Base-by-base conservation (phyloP, 1,140 invertebrate genomes). In the Trichonephila clavata region DNA sequence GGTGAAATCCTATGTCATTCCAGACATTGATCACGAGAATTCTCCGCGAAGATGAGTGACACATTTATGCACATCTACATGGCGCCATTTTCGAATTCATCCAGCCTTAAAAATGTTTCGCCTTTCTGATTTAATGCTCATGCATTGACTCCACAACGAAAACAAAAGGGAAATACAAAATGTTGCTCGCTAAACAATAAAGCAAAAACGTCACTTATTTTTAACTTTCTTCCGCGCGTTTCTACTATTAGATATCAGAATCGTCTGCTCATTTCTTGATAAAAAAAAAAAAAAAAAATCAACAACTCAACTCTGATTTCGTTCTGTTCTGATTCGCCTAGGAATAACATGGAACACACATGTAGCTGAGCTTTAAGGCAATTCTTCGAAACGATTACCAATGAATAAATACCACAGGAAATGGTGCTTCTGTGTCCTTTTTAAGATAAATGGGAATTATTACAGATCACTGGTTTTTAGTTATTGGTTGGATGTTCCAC, bases 391-490 rank as follows among this genome's bases (percentile, higher is more conserved):
- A 77, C 27, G 71, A 77, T 77, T 32, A 77, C 32, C 71, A 84
- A 24, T 27, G 43, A 60, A 59, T 60, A 84, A 59, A 57, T 32
- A 16, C 50, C 21, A 60, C 83, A 84, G 83, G 83, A 84, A 84
- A 84, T 84, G 20, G 83, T 59, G n/a, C 83, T 84, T 60, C 43
- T 59, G 57, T 32, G 83, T 60, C 43, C n/a, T 21, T 60, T 84
- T 60, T 16, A 84, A 84, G 83, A 84, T 84, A 59, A 84, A 84
- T 84, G 83, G 83, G 27, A 84, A 57, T 84, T 50, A 84, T 59
- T 20, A 84, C 39, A 84, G 43, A 84, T 84, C 83, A 84, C 57
- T 84, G 83, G 57, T 84, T 84, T 60, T 21, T 60, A 59, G 83
- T 84, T 84, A 84, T 84, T 84, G 27, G 83, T 24, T 57, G 71